These are phyloP conservation scores for Erythrocercus mccallii DNA, from an alignment of 2,113 vertebrate genomes.

Conservation along the genomic window DNA sequence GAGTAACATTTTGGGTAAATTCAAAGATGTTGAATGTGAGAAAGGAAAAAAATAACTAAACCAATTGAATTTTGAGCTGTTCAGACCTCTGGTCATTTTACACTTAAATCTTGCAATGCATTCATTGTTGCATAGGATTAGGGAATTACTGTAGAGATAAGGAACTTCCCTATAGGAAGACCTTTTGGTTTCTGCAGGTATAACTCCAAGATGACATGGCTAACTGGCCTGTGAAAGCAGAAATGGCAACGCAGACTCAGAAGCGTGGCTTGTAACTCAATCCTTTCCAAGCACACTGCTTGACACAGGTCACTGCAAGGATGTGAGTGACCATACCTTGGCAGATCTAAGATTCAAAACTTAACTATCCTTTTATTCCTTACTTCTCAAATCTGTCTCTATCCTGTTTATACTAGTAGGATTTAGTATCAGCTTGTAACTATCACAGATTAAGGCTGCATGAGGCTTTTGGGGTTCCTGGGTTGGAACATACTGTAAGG, in stretches of 20 bases:
- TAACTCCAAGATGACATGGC: not conserved
- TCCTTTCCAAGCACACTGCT: not conserved
- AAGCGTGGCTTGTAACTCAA: not conserved
- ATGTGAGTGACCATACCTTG: not conserved
- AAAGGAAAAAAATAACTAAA: not conserved
- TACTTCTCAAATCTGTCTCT: not conserved
- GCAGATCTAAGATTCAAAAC: not conserved
- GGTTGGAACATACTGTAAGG: not conserved
- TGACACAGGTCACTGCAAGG: not conserved
- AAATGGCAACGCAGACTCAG: not conserved
- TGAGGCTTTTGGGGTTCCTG: not conserved
- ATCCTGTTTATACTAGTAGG: not conserved
- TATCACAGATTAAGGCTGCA: not conserved
- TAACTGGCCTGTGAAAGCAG: not conserved
- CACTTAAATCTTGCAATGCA: not conserved
- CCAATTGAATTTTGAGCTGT: not conserved
- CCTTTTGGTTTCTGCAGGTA: not conserved
- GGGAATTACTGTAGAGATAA: not conserved
- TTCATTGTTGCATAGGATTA: not conserved
- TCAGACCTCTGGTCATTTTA: not conserved
- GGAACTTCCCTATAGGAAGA: not conserved
- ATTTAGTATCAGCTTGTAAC: not conserved
- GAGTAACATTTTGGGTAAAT: not conserved
- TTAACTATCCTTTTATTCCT: not conserved
- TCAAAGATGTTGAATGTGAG: not conserved